Conservation (phyloP, 2,797 vertebrate genomes). For the Schizopygopsis pylzovi region DNA sequence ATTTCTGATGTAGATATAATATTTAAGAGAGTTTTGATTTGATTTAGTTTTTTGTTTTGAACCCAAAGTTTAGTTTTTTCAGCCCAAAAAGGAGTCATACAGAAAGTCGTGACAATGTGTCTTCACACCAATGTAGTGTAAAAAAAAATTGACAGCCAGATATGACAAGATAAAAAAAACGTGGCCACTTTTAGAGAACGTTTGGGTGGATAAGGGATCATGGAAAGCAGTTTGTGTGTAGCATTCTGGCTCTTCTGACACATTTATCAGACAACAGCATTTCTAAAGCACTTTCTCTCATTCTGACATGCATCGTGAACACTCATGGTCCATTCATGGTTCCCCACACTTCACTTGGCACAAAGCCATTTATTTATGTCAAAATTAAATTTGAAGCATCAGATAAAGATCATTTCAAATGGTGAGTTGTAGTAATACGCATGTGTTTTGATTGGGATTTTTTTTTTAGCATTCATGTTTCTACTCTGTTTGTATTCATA, state of each 20-base stretch:
- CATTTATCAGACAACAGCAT: slow-evolving; percentile 33
- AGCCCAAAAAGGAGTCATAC: slow-evolving; percentile 3
- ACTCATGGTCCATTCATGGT: slow-evolving; percentile 7
- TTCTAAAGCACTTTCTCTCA: slow-evolving; percentile 18
- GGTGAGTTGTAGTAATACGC: slow-evolving; percentile 8
- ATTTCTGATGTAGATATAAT: slow-evolving; percentile 22
- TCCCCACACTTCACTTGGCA: not conserved
- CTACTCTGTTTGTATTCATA: slow-evolving; percentile 13
- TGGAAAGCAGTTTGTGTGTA: slow-evolving; percentile 33
- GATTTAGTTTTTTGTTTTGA: not conserved
- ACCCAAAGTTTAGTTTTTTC: not conserved
- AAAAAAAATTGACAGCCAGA: slow-evolving; percentile 25
- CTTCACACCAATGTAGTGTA: not conserved
- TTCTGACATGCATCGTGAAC: slow-evolving; percentile 10
- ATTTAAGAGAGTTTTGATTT: slow-evolving; percentile 1
- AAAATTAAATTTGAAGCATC: slow-evolving; percentile 32
- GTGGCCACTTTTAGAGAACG: slow-evolving; percentile 25
- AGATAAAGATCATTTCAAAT: slow-evolving; percentile 30
- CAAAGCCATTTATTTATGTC: slow-evolving; percentile 39
- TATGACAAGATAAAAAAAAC: slow-evolving; percentile 33
- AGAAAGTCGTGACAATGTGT: slow-evolving; percentile 1
- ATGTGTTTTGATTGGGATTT: slow-evolving; percentile 16
- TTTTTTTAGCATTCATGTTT: slow-evolving; percentile 31
- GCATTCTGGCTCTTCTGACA: slow-evolving; percentile 29
- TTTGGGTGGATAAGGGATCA: slow-evolving; percentile 39